A percentile compares a stretch with the other conserved stretches of the same genome.
Evolutionary conservation across 2,888 invertebrate genomes (phyloP).

Genomic region (Rhodophaea formosa): DNA sequence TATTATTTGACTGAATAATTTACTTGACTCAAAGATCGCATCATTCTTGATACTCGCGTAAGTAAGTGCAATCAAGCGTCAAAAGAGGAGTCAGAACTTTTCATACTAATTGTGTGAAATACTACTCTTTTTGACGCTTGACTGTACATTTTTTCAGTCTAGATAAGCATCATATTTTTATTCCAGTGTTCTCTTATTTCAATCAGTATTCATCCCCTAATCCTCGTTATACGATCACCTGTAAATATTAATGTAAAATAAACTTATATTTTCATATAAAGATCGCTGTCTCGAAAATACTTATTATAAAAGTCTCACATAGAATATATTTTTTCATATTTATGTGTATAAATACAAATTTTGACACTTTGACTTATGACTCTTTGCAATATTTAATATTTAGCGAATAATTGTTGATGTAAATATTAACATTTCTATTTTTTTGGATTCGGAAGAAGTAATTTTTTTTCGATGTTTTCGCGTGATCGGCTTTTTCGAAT

Average conservation of each 20-base stretch:
- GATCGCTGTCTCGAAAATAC: slow-evolving; percentile 51
- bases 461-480: slow-evolving; percentile 40
- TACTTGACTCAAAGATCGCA: no score
- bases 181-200: slow-evolving; percentile 48
- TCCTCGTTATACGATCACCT: slow-evolving; percentile 46
- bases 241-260: slow-evolving; percentile 59
- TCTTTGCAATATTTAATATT: slow-evolving; percentile 66
- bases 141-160: not conserved
- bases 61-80: no score
- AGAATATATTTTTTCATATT: slow-evolving; percentile 73
- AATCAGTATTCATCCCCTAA: slow-evolving; percentile 65
- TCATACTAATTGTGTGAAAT: no score
- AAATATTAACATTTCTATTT: slow-evolving; percentile 47
- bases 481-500: not conserved
- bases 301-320: slow-evolving; percentile 53
- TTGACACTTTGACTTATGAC: slow-evolving; percentile 65
- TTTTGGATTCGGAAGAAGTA: slow-evolving; percentile 37
- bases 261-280: slow-evolving; percentile 70
- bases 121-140: no score
- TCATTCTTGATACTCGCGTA: no score
- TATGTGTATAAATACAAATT: slow-evolving; percentile 38
- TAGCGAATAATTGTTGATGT: slow-evolving; percentile 57
- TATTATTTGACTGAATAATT: no score
- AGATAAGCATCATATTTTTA: slow-evolving; percentile 25
- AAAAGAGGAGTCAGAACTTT: no score